Evolutionary conservation across 2,888 invertebrate genomes (phyloP), one percentile per base, ranked within the genome.

Genomic region (Drosophila hawaiiensis): DNA sequence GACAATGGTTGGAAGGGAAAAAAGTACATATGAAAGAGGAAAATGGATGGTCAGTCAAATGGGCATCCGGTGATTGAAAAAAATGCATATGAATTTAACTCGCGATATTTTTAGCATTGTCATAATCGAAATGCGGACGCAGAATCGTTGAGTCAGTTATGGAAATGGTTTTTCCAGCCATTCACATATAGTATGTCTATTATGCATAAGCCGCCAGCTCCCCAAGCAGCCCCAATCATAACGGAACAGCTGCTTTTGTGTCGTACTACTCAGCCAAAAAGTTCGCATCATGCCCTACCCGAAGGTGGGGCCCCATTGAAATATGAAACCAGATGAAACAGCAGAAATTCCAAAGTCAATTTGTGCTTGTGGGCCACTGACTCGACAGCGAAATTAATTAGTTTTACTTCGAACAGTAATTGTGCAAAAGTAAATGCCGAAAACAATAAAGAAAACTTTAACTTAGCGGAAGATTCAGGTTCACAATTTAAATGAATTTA

Each of bases 91-190:
- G 78, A 72, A 73, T 81, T 83, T 69, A 60, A 77, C 68, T 55
- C 78, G 78, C 71, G 66, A 54, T 76, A 81, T 80, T 87, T 89
- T 87, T 88, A 82, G 85, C 90, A 88, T 70, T 84, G 85, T 85
- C 85, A 89, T 83, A 84, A 83, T 74, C 88, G 85, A 80, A 80
- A 68, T 68, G 69, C 56, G 55, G 54, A 62, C 67, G 67, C 68
- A 65, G 63, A 71, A 72, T 64, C 55, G 73, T 78, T 74, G 76
- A 78, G 80, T 78, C 78, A 79, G 80, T 80, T 73, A 74, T 79
- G 73, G 50, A 80, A 79, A 79, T 73, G 73, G 77, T 12, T 54
- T 78, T 78, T 53, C 47, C 70, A 62, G 39, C 65, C 77, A 58
- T 61, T 61, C 70, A 79, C 60, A 63, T 29, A 19, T 25, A 22